Evolutionary conservation across 1,140 invertebrate species (phyloP), one percentile per base, ranked within the genome.

Genomic region (Lordiphosa collinella): DNA sequence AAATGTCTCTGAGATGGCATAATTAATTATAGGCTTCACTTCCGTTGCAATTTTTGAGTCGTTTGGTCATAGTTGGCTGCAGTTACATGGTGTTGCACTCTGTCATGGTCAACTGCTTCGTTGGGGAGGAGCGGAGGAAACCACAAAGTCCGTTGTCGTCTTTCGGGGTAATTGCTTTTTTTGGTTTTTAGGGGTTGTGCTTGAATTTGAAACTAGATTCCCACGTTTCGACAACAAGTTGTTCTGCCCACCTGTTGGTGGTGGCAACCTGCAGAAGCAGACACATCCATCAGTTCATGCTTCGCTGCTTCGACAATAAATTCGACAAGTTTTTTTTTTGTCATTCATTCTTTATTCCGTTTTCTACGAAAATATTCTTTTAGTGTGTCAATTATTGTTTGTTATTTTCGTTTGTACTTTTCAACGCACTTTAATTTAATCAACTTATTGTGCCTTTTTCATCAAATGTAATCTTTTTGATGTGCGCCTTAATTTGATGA

Each of bases 201-300:
- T 44, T 41, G 51, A 35, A 9, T 22, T 11, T 48, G 61, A 54
- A 57, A 50, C 55, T 29, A 68, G 64, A 58, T 80, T 80, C 76
- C 78, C 75, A 80, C 75, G 75, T 80, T 80, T 43, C 18, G 18
- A 18, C 76, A 67, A 80, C 76, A 82, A 76, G 73, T 75, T 18
- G 10, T 29, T 35, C 46, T 68, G 37, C 34, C 34, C 50, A 55
- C 52, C 48, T 57, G 56, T 25, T 40, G 31, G 59, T 55, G 38
- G 13, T n/a, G n/a, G n/a, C n/a, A n/a, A n/a, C n/a, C n/a, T n/a
- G n/a, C n/a, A n/a, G 14, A 40, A 62, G 16, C 47, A 61, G 51
- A 44, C 60, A 57, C 40, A 52, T 44, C 35, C 55, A 65, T 44
- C 50, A 41, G 47, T 35, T 68, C 65, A 69, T 55, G 50, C 54